Evolutionary conservation across 2,113 vertebrate genomes (phyloP).

Genomic region (Camelus bactrianus): DNA sequence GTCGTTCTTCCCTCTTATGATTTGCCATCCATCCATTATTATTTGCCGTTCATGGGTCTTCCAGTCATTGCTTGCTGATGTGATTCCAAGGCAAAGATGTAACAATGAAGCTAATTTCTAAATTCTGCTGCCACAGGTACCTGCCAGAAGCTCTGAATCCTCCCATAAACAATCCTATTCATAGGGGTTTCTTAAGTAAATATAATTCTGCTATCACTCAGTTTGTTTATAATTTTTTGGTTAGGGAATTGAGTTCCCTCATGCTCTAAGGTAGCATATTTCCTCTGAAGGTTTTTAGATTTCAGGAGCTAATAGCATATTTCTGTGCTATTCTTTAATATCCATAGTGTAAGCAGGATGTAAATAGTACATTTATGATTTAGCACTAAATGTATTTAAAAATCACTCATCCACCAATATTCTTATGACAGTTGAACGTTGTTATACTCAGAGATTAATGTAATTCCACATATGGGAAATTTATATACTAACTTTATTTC

Average conservation of each 20-base stretch:
- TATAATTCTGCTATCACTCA: not conserved
- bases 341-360: not conserved
- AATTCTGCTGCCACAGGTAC: not conserved
- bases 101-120: not conserved
- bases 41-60: slow-evolving; percentile 29
- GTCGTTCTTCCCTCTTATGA: slow-evolving; percentile 47
- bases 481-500: slow-evolving; percentile 7
- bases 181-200: not conserved
- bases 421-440: not conserved
- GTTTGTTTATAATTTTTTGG: not conserved
- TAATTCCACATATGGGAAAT: slow-evolving; percentile 11
- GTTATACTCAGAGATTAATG: slow-evolving; percentile 22
- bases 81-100: not conserved
- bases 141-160: not conserved
- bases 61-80: not conserved
- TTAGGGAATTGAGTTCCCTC: not conserved
- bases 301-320: not conserved
- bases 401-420: slow-evolving; percentile 41
- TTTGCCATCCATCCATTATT: not conserved
- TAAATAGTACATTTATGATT: slow-evolving; percentile 23
- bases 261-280: not conserved
- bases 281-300: not conserved
- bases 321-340: not conserved
- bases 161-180: not conserved
- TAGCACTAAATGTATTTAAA: slow-evolving; percentile 13